Evolutionary conservation across 2,888 invertebrate species (phyloP).

Genomic region (Cryptophagus acutangulus): DNA sequence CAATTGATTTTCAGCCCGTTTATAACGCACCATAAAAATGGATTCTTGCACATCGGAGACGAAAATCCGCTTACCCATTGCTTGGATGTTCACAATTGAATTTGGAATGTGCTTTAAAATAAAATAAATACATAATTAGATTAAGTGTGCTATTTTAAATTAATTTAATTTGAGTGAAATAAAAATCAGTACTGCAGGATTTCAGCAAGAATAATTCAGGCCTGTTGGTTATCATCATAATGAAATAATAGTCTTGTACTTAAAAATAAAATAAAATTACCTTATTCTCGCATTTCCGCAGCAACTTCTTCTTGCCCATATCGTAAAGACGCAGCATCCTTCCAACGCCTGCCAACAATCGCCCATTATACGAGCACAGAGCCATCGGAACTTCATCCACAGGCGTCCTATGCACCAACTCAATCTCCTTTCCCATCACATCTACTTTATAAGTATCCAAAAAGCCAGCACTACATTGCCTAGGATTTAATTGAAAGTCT

Average conservation of each 20-base stretch:
- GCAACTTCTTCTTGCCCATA: constrained; percentile 90
- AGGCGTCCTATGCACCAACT: constrained; percentile 89
- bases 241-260: not conserved
- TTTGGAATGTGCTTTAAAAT: constrained; percentile 85
- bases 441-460: constrained; percentile 82
- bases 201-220: constrained; percentile 35
- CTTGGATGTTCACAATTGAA: constrained; percentile 87
- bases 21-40: constrained; percentile 92
- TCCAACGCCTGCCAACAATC: constrained; percentile 88
- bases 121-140: too few relatives aligned
- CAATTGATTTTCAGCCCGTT: constrained; percentile 91
- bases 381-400: constrained; percentile 80
- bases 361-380: constrained; percentile 85
- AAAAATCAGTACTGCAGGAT: constrained; percentile 42
- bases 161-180: not conserved
- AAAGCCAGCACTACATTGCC: constrained; percentile 75
- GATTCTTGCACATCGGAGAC: constrained; percentile 97
- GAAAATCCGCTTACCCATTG: constrained; percentile 89
- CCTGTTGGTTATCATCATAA: constrained; percentile 34
- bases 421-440: constrained; percentile 75
- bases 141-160: too few relatives aligned
- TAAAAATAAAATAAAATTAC: constrained; percentile 38
- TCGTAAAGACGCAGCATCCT: constrained; percentile 90
- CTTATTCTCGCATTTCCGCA: constrained; percentile 97
- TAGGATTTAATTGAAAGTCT: constrained; percentile 83